Base-by-base conservation (phyloP, 2,113 vertebrate genomes). In the Lophochroa leadbeateri region DNA sequence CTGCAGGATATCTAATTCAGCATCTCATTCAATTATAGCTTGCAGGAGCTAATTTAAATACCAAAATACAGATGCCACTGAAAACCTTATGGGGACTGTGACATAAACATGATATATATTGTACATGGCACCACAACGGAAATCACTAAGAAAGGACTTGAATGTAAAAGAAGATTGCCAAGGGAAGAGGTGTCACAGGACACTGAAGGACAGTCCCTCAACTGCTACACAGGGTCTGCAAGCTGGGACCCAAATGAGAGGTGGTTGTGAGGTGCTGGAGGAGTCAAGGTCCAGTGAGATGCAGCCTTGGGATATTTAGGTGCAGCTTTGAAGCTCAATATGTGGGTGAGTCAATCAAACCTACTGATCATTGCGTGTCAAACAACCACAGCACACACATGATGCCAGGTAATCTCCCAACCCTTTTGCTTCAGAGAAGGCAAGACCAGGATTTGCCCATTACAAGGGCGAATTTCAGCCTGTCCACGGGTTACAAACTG, bases 201-300 rank as follows among this genome's bases (percentile, higher is more conserved):
- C 14, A 7, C 4, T 3, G 18, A 49, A 28, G 50, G 41, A 58
- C 60, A 55, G 43, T 9, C 35, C 16, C 24, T 33, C 49, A 25
- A 25, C 21, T 11, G 35, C 17, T 25, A 55, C 19, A 11, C 0
- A 6, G 19, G 60, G 17, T 41, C 81, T 46, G 64, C 58, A n/a
- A 39, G 31, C 9, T 2, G 14, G 18, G 57, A 69, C 25, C 37
- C 27, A 15, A 29, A 3, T 0, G 8, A 46, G 43, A 44, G 20
- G 60, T 24, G 18, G 37, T 1, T 13, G 23, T 4, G 53, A 50
- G 70, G 49, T 5, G 43, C 67, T 9, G 27, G 39, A 58, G 68
- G 55, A 35, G 33, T 0, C 10, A 13, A 18, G 52, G 70, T 31
- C 19, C 1, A 0, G 31, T 25, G 15, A 28, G 53, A 24, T 0